phyloP scores from a whole-genome alignment of 2,113 vertebrate genomes.

The Lophura nycthemera region DNA sequence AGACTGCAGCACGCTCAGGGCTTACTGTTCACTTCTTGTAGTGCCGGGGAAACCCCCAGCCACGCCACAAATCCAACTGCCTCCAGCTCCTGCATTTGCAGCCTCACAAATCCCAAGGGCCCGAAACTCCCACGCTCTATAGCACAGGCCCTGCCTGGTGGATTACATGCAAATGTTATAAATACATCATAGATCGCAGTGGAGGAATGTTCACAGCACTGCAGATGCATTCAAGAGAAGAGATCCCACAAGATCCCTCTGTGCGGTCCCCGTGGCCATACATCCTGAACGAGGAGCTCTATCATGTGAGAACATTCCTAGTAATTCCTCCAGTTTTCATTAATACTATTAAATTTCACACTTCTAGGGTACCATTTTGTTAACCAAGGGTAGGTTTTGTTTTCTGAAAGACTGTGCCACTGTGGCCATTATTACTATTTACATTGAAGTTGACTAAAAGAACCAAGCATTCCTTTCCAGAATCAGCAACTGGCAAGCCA shows the following conservation, averaged over 20 bases:
- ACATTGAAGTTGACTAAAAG: conserved; percentile 45
- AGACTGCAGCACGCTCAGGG: not conserved
- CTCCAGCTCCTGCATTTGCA: conserved; percentile 54
- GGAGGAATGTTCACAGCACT: conserved; percentile 5
- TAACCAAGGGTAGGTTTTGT: conserved; percentile 24
- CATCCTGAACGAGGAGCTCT: conserved; percentile 4
- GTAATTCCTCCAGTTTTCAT: conserved; percentile 67
- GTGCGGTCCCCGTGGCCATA: not conserved
- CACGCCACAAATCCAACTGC: conserved; percentile 29
- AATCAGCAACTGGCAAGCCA: conserved; percentile 68
- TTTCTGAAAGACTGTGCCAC: conserved; percentile 10
- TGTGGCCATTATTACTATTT: conserved; percentile 49
- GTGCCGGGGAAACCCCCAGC: not conserved
- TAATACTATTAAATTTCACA: conserved; percentile 70
- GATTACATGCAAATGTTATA: conserved; percentile 56
- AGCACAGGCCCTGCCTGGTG: conserved; percentile 44
- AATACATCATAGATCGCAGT: conserved; percentile 1
- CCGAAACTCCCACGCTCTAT: conserved; percentile 39
- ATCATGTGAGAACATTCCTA: conserved; percentile 46
- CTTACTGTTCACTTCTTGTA: not conserved
- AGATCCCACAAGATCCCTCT: not conserved
- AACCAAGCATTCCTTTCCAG: conserved; percentile 46
- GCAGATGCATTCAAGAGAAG: not conserved
- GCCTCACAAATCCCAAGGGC: conserved; percentile 22
- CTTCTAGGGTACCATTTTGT: conserved; percentile 50